Base-by-base conservation (phyloP, 2,888 invertebrate genomes). In the Phania funesta region DNA sequence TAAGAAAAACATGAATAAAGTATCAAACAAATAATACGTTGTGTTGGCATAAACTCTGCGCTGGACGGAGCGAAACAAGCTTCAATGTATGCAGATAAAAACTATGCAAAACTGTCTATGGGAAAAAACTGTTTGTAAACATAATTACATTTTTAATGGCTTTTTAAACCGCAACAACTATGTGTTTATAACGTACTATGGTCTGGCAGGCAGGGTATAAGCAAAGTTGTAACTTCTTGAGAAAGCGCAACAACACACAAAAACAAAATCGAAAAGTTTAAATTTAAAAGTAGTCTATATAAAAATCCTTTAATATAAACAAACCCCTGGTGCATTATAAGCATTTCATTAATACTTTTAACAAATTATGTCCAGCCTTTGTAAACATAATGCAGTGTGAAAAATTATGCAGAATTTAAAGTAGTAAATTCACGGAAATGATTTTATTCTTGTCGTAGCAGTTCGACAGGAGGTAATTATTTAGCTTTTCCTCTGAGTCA, bases 61-160 rank as follows among this genome's bases (percentile, higher is more conserved):
- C 32, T 54, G 60, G 26, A 46, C 68, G 64, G 35, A 32, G 65
- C 11, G 48, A 18, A 54, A 60, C 24, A 32, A 54, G 75, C 32
- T 68, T 76, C 35, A 20, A 35, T 46, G 32, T 54, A 38, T 13
- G 65, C 67, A 50, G 22, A 32, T 70, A 75, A 56, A 62, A 35
- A 26, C 11, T 41, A 73, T 62, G 50, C 16, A 46, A 62, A 70
- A 50, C 38, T 64, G 24, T 70, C 46, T 62, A 46, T 64, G 1
- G 8, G 22, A 60, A 86, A 87, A 84, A 87, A 85, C 86, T 87
- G 87, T 88, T 87, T 88, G 87, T 88, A 88, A 88, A 87, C 87
- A 88, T 88, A 88, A 88, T 88, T 88, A 88, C 88, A 88, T 87
- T 88, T 88, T 88, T 88, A 88, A 88, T 88, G 88, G 88, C 87